A percentile compares a stretch with the other conserved stretches of the same genome.
Evolutionary conservation across 1,140 invertebrate species (phyloP).

Genomic region (Drosophila lini): DNA sequence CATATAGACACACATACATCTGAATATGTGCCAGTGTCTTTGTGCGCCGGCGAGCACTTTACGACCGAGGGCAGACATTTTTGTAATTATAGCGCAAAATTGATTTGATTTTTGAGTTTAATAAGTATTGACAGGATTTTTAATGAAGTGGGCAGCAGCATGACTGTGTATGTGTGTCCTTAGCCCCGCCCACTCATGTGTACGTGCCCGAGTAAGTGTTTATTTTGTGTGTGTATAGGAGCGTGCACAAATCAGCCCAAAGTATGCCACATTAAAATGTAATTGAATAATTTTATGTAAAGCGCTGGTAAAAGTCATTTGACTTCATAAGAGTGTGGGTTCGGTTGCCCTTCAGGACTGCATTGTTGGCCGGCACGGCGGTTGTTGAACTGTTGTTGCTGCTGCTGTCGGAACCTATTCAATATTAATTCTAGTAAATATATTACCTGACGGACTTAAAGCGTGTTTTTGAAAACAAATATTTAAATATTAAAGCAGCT

Average conservation of each 20-base stretch:
- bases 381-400: slow-evolving; percentile 20
- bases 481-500: slow-evolving; percentile 12
- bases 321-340: slow-evolving; percentile 13
- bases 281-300: slow-evolving; percentile 63
- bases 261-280: slow-evolving; percentile 54
- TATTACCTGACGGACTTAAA: background rate
- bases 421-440: slow-evolving; percentile 13
- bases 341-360: background rate
- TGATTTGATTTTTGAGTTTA: slow-evolving; percentile 82
- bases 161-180: background rate
- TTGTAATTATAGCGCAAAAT: slow-evolving; percentile 80
- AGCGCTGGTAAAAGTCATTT: slow-evolving; percentile 34
- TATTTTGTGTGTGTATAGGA: slow-evolving; percentile 8
- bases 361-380: slow-evolving; percentile 29
- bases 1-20: background rate
- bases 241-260: slow-evolving; percentile 30
- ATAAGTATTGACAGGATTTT: slow-evolving; percentile 82
- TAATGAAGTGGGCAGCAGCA: slow-evolving; percentile 61
- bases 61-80: slow-evolving; percentile 74
- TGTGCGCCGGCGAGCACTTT: slow-evolving; percentile 62
- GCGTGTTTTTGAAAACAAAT: background rate
- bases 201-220: slow-evolving; percentile 33
- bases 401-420: slow-evolving; percentile 3
- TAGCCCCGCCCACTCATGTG: slow-evolving; percentile 14
- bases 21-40: slow-evolving; percentile 11